Base-by-base conservation (phyloP, 2,888 invertebrate genomes). In the Eustalomyia histrio region DNA sequence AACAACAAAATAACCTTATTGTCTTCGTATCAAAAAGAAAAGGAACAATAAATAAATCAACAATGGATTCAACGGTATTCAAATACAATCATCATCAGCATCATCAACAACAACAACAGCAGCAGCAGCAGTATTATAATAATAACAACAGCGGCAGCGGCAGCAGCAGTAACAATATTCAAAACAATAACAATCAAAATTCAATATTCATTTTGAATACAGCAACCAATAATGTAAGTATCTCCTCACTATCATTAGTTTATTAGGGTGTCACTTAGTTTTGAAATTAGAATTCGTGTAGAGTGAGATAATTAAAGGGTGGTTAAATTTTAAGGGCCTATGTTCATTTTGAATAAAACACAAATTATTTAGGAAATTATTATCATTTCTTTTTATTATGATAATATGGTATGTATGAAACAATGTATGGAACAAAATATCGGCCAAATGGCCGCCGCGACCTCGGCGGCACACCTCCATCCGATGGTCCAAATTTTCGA, bases 171-270 rank as follows among this genome's bases (percentile, higher is more conserved):
- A 55, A n/a, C 60, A 65, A 57, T 57, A 50, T 33, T 65, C 43
- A 71, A 52, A 71, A 81, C 53, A 76, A 80, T 76, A 81, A 67
- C 65, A 81, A 81, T 78, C 78, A 78, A 67, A 75, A 78, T 75
- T 78, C 81, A 78, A 81, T 81, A 81, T 81, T 81, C 71, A 71
- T 78, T 71, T 81, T 81, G 67, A 81, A 81, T 67, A 67, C 81
- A 61, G 35, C 74, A 78, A 75, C 74, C 61, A 74, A 79, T 61
- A 72, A 78, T 67, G 81, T 81, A 78, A 81, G 81, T 80, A 16
- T 16, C 21, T 55, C 33, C 14, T 9, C 24, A 29, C 47, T 24
- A 64, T 52, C 16, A 7, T 47, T 47, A n/a, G n/a, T 47, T n/a
- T 6, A 47, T n/a, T 47, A n/a, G 43, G n/a, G 43, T 47, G 43